Evolutionary conservation across 2,113 vertebrate genomes (phyloP).

Genomic region (Micronycteris hirsuta): DNA sequence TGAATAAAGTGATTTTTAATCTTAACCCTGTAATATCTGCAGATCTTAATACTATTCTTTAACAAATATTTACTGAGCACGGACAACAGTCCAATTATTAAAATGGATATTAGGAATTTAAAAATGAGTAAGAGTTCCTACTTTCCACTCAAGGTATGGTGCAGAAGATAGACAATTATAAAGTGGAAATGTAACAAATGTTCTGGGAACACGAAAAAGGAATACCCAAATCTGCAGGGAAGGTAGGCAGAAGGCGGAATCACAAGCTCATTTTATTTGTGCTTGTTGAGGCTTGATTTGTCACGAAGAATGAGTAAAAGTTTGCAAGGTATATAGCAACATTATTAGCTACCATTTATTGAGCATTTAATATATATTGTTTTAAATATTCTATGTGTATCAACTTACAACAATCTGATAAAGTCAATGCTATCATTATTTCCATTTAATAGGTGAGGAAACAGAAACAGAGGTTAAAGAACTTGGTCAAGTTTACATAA

Average conservation of each 20-base stretch:
- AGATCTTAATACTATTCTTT: not conserved
- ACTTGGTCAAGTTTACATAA: not conserved
- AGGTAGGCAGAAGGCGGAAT: not conserved
- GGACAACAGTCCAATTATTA: not conserved
- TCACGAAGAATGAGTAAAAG: not conserved
- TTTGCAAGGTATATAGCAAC: not conserved
- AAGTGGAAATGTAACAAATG: not conserved
- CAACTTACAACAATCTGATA: not conserved
- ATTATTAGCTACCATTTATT: not conserved
- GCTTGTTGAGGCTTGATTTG: not conserved
- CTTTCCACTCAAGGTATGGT: not conserved
- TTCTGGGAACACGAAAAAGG: not conserved
- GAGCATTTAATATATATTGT: not conserved
- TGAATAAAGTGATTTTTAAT: not conserved
- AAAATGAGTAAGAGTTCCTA: not conserved
- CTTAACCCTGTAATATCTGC: not conserved
- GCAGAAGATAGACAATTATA: not conserved
- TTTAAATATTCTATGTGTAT: not conserved
- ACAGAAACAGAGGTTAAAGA: not conserved
- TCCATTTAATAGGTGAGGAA: not conserved
- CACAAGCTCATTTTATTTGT: not conserved
- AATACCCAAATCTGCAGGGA: not conserved
- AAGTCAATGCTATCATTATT: not conserved
- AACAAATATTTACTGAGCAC: not conserved
- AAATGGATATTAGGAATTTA: not conserved